Conservation (phyloP, 2,113 vertebrate genomes). For the Scopus umbretta region DNA sequence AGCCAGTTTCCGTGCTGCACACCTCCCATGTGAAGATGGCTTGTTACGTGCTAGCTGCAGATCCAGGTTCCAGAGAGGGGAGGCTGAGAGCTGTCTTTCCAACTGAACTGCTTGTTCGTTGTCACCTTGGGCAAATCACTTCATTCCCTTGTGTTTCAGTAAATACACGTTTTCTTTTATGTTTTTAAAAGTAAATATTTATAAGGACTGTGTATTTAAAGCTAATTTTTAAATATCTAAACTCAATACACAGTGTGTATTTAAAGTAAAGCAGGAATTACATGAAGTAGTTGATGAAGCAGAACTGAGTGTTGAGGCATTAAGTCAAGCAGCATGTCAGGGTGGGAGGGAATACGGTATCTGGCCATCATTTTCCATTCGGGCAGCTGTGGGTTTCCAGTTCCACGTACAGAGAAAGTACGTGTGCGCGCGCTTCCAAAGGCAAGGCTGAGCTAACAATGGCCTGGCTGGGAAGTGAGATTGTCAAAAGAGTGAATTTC, state of each 20-base stretch:
- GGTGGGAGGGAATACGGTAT: neutral
- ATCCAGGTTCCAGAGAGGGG: neutral
- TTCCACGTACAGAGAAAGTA: neutral
- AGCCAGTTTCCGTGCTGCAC: neutral
- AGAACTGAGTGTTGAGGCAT: neutral
- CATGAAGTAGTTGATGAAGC: neutral
- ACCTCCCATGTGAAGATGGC: rapidly evolving
- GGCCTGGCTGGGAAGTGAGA: slow-evolving; percentile 58
- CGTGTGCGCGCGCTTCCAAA: neutral
- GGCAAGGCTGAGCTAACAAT: neutral
- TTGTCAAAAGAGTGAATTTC: slow-evolving; percentile 60
- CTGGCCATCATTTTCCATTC: neutral
- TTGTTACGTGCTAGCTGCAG: neutral
- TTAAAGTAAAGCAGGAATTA: neutral
- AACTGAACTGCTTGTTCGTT: neutral
- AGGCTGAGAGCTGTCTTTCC: neutral
- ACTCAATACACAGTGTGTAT: neutral
- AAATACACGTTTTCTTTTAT: neutral
- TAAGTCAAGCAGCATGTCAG: neutral
- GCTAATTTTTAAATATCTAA: neutral
- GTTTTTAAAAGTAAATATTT: neutral
- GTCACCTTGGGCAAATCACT: neutral
- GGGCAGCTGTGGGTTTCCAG: neutral
- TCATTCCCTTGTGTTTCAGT: neutral
- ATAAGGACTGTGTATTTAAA: neutral